A percentile compares a stretch with the other conserved stretches of the same genome.
These are phyloP conservation scores for Herpetotheres cachinnans DNA, from an alignment of 2,113 vertebrate genomes.

Conservation along the genomic window DNA sequence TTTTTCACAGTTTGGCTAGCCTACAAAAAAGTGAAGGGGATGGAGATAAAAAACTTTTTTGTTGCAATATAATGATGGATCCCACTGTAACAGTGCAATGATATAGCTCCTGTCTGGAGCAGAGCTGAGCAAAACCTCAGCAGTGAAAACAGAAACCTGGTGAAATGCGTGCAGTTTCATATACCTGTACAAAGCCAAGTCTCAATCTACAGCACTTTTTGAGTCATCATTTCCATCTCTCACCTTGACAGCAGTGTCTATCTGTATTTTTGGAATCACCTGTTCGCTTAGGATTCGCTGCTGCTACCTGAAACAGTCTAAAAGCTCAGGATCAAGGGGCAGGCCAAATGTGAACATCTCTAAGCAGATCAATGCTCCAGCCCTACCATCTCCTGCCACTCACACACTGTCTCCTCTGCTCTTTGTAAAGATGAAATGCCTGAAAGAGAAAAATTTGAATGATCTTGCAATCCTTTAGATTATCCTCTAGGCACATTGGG, in stretches of 20 bases:
- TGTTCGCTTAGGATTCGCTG: background rate
- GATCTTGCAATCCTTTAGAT: background rate
- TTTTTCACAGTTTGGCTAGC: background rate
- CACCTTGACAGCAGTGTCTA: background rate
- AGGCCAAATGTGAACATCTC: background rate
- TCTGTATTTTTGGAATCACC: background rate
- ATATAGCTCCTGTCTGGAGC: background rate
- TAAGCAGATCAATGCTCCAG: background rate
- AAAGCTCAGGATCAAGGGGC: background rate
- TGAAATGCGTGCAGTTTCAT: background rate
- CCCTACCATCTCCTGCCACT: background rate
- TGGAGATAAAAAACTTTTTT: background rate
- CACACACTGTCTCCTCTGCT: background rate
- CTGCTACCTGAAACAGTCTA: background rate
- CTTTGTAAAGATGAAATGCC: background rate
- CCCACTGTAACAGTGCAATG: background rate
- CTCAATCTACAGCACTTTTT: background rate
- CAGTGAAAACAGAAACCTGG: background rate
- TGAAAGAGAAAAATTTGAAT: background rate
- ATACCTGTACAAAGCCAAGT: background rate
- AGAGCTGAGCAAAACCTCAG: background rate
- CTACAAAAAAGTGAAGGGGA: background rate
- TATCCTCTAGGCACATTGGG: accelerated
- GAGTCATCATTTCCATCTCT: background rate
- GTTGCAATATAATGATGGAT: background rate